Evolutionary conservation across 2,113 vertebrate genomes (phyloP).

Genomic region (Antigone vipio): DNA sequence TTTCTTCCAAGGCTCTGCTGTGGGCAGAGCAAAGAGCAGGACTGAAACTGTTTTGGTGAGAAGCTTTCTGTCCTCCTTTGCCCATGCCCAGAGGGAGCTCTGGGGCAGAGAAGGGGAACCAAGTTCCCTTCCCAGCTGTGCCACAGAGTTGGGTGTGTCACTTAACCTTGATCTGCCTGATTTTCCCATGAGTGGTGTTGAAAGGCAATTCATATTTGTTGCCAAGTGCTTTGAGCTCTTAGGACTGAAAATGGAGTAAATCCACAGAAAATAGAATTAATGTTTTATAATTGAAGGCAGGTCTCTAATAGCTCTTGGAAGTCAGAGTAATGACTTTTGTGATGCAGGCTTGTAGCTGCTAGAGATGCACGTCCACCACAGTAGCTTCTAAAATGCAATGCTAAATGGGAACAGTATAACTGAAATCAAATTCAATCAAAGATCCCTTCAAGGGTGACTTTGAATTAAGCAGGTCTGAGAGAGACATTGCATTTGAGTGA

Average conservation of each 20-base stretch:
- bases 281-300: background rate
- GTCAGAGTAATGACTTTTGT: background rate
- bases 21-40: background rate
- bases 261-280: background rate
- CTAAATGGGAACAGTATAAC: background rate
- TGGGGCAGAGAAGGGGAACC: background rate
- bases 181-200: background rate
- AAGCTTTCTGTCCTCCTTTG: background rate
- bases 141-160: background rate
- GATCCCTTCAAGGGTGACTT: background rate
- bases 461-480: background rate
- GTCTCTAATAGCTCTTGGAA: background rate
- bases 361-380: background rate
- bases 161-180: background rate
- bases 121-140: background rate
- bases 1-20: background rate
- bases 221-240: background rate
- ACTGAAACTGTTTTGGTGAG: background rate
- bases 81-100: background rate
- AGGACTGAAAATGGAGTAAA: background rate
- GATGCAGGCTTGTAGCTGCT: background rate
- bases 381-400: background rate
- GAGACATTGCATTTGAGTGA: background rate
- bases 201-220: background rate
- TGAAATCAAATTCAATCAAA: background rate